A percentile compares a stretch with the other conserved stretches of the same genome.
Evolutionary conservation across 2,888 invertebrate species (phyloP).

Genomic region (Erpobdella octoculata): DNA sequence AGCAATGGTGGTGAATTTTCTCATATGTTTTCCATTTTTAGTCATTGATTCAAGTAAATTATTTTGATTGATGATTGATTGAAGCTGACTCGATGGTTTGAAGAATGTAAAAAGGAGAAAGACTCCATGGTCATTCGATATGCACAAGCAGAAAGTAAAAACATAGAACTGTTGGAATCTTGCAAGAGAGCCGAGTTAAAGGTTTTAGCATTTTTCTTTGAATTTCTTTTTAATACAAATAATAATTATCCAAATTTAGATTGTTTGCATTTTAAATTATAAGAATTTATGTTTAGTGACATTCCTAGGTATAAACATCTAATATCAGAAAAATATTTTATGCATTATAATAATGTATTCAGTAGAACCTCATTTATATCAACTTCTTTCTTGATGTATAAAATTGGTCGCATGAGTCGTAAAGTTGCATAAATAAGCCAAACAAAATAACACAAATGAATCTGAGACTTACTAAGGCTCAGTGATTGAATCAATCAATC

Average conservation of each 20-base stretch:
- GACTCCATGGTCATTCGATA: constrained; percentile 48
- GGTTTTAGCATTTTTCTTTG: background rate
- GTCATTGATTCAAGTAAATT: background rate
- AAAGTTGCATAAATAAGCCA: too few relatives aligned
- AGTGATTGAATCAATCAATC: too few relatives aligned
- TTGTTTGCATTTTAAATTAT: background rate
- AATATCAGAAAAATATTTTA: too few relatives aligned
- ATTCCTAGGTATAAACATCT: background rate
- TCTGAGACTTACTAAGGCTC: too few relatives aligned
- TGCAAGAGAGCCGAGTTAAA: constrained; percentile 16
- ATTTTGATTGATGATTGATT: background rate
- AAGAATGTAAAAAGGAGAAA: constrained; percentile 48
- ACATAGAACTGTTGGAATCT: constrained; percentile 43
- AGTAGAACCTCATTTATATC: too few relatives aligned
- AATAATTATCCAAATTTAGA: background rate
- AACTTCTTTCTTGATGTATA: too few relatives aligned
- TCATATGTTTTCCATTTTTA: background rate
- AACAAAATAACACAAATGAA: too few relatives aligned
- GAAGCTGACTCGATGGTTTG: constrained; percentile 46
- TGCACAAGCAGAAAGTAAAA: constrained; percentile 49
- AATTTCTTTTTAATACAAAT: too few relatives aligned
- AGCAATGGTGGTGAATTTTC: background rate
- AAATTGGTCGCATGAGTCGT: too few relatives aligned
- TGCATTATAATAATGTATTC: too few relatives aligned
- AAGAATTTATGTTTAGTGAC: background rate